Evolutionary conservation across 2,797 vertebrate genomes (phyloP).

Genomic region (Sebastes melanostomus): DNA sequence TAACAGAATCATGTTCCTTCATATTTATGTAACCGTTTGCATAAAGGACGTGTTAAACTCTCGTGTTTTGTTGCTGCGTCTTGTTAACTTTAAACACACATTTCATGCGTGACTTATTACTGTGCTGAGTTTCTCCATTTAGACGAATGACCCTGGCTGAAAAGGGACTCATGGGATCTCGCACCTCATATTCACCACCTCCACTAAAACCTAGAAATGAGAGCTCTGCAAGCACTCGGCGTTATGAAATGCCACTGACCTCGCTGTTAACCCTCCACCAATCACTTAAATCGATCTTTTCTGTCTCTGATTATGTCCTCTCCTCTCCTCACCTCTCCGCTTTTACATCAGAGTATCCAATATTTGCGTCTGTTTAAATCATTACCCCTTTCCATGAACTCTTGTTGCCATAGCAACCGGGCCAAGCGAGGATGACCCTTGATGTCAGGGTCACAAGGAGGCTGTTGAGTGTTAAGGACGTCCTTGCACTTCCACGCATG

Average conservation of each 20-base stretch:
- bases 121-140: constrained; percentile 48
- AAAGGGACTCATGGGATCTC: constrained; percentile 48
- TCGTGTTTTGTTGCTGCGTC: constrained; percentile 32
- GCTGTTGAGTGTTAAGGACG: constrained; percentile 20
- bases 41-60: constrained; percentile 13
- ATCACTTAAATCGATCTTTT: constrained; percentile 48
- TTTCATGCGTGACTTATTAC: constrained; percentile 61
- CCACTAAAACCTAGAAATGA: constrained; percentile 21
- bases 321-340: background rate
- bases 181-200: constrained; percentile 41
- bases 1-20: constrained; percentile 17
- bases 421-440: constrained; percentile 14
- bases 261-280: constrained; percentile 28
- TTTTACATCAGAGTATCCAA: constrained; percentile 7
- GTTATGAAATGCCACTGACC: constrained; percentile 52
- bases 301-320: background rate
- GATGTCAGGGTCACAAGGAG: constrained; percentile 29
- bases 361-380: constrained; percentile 20
- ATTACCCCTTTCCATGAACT: background rate
- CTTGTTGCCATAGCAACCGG: background rate
- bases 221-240: constrained; percentile 26
- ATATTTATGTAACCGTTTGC: constrained; percentile 42
- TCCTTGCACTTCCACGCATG: constrained; percentile 32
- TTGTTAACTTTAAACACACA: constrained; percentile 40
- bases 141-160: constrained; percentile 49